These are phyloP conservation scores for Ctenochaetus hawaiiensis DNA, from an alignment of 2,797 vertebrate genomes.

Conservation along the genomic window DNA sequence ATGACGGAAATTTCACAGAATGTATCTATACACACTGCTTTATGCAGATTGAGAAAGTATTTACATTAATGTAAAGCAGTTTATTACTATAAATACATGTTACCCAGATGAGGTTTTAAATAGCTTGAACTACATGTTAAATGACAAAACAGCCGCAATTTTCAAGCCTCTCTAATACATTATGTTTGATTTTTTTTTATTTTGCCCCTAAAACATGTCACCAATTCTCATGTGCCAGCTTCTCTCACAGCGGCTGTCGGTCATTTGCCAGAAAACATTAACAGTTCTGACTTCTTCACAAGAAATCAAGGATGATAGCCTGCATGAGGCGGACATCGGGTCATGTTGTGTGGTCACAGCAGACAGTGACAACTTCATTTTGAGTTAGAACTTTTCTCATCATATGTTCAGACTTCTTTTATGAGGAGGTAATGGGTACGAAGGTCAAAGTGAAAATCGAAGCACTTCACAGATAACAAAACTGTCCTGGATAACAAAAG, in stretches of 20 bases:
- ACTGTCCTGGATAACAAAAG: constrained; percentile 19
- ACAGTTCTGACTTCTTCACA: constrained; percentile 19
- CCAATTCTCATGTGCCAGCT: constrained; percentile 32
- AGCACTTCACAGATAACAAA: constrained; percentile 31
- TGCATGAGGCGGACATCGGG: constrained; percentile 17
- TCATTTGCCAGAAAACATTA: constrained; percentile 56
- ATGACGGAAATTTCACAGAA: constrained; percentile 25
- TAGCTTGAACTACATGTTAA: background rate
- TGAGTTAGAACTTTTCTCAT: constrained; percentile 27
- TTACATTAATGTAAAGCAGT: constrained; percentile 18
- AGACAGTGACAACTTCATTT: constrained; percentile 30
- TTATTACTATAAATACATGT: constrained; percentile 3
- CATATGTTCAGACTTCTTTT: constrained; percentile 21
- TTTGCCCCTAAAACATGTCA: constrained; percentile 34
- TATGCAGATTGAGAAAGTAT: constrained; percentile 8
- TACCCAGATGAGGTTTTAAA: background rate
- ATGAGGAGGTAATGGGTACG: constrained; percentile 29
- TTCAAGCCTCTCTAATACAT: constrained; percentile 14
- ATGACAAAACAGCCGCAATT: constrained; percentile 14
- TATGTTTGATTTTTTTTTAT: constrained; percentile 12
- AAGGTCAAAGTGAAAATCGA: constrained; percentile 45
- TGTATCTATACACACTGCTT: constrained; percentile 6
- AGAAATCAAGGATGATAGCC: constrained; percentile 14
- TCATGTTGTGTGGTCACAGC: constrained; percentile 12
- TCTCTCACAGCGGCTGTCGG: constrained; percentile 37